Evolutionary conservation across 1,140 invertebrate genomes (phyloP), one percentile per base, ranked within the genome.

Genomic region (Macrotrachela quadricornifera): DNA sequence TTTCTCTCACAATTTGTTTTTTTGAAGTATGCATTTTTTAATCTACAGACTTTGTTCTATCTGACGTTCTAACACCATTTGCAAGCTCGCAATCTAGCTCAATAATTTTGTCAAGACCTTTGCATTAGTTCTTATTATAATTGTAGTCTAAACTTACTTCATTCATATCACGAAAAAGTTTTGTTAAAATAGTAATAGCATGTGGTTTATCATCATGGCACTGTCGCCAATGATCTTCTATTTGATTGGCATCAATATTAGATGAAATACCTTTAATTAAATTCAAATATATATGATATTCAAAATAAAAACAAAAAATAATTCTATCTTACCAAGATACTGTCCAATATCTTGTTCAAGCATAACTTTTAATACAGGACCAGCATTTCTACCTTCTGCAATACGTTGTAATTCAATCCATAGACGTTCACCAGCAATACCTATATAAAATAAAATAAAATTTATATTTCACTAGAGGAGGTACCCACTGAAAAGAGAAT

Each of bases 351-450:
- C 79, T 57, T 82, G 76, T 55, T 81, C 75, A 1, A 87, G 58
- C 75, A 97, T 86, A 59, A 75, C 78, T 38, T 77, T 64, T 16
- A 88, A 68, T 11, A 97, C 62, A 53, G 80, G 77, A 11, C 74
- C 73, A 16, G 76, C 77, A 74, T 77, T 84, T 56, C 83, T 84
- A 30, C 86, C 87, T 59, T 76, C 71, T 0, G 96, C 65, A 55
- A 88, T 96, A 71, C 90, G 90, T 60, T 79, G 80, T 53, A 94
- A 71, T 73, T 99, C 94, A n/a, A 74, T 72, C 90, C 90, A 97
- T 57, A 97, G 83, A 65, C 92, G 74, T 74, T 97, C 92, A 4
- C 91, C 91, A 48, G 90, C 90, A 58, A 97, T 82, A 59, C 72
- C 75, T 62, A 74, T 58, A 30, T 30, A 30, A 4, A 30, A 30